phyloP scores from a whole-genome alignment of 1,140 invertebrate genomes.

The Drosophila watanabei region DNA sequence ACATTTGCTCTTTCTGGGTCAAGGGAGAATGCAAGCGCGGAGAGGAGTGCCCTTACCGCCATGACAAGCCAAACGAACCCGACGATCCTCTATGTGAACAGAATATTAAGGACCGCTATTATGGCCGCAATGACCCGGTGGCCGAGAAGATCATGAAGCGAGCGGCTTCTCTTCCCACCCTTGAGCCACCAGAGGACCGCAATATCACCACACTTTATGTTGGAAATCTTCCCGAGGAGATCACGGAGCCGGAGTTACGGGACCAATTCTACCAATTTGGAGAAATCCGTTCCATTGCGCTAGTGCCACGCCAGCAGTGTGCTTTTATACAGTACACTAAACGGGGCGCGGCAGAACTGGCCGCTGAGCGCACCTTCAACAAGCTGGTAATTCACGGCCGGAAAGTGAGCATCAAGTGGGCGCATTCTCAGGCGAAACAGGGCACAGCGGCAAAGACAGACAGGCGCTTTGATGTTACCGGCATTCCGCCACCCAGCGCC shows the following conservation, averaged over 20 bases:
- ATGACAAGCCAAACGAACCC: constrained; percentile 99
- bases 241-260: constrained; percentile 95
- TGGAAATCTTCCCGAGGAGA: constrained; percentile 95
- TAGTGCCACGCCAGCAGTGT: constrained; percentile 97
- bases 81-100: constrained; percentile 99
- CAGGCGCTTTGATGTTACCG: constrained; percentile 91
- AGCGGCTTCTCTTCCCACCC: constrained; percentile 96
- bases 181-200: constrained; percentile 98
- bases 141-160: constrained; percentile 98
- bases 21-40: constrained; percentile 99
- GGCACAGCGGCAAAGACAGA: constrained; percentile 85
- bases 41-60: constrained; percentile 99
- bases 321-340: constrained; percentile 99
- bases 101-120: constrained; percentile 99
- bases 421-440: constrained; percentile 93
- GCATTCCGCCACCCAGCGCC: constrained; percentile 90
- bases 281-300: constrained; percentile 97
- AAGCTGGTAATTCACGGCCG: constrained; percentile 95
- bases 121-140: constrained; percentile 99
- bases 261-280: constrained; percentile 98
- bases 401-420: constrained; percentile 98
- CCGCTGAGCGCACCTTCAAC: constrained; percentile 98
- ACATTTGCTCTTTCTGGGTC: constrained; percentile 99
- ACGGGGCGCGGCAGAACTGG: constrained; percentile 94
- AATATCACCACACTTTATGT: constrained; percentile 98